Percentiles rank a stretch among this genome's conserved stretches.
phyloP scores from a whole-genome alignment of 2,888 invertebrate genomes.

The Eucriotettix oculatus region DNA sequence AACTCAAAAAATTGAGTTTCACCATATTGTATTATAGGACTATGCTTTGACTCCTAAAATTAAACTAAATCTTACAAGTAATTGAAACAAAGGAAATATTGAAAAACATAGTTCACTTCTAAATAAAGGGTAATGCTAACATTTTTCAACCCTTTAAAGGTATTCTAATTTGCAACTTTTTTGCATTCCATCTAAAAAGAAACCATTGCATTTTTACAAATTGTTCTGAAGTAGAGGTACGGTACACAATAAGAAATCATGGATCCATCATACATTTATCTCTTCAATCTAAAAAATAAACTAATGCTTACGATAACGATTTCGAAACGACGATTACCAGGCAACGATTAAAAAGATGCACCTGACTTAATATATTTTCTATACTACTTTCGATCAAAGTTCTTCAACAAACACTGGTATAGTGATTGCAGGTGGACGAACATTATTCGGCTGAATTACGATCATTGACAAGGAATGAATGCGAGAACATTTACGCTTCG shows the following conservation, averaged over 20 bases:
- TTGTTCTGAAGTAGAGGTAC: not conserved
- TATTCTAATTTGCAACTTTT: not conserved
- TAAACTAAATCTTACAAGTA: too few relatives aligned
- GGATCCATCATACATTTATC: conserved; percentile 1
- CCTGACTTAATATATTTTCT: conserved; percentile 1
- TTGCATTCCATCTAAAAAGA: conserved; percentile 9
- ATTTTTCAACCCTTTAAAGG: not conserved
- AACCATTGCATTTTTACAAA: conserved; percentile 1
- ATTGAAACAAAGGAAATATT: not conserved
- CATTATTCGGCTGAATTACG: conserved; percentile 11
- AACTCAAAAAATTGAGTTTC: not conserved
- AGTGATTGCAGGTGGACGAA: conserved; percentile 11
- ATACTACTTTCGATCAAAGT: conserved; percentile 7
- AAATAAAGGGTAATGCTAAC: not conserved
- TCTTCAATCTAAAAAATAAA: conserved; percentile 2
- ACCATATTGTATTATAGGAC: too few relatives aligned
- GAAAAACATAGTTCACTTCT: not conserved
- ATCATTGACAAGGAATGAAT: conserved; percentile 10
- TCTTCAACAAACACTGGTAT: conserved; percentile 5
- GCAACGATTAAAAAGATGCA: conserved; percentile 9
- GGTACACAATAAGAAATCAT: not conserved
- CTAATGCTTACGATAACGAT: conserved; percentile 11
- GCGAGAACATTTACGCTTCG: conserved; percentile 14
- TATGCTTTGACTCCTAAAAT: too few relatives aligned
- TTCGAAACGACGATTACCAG: conserved; percentile 10